These are phyloP conservation scores for Nesogale talazaci DNA, from an alignment of 2,113 vertebrate species.

Conservation along the genomic window DNA sequence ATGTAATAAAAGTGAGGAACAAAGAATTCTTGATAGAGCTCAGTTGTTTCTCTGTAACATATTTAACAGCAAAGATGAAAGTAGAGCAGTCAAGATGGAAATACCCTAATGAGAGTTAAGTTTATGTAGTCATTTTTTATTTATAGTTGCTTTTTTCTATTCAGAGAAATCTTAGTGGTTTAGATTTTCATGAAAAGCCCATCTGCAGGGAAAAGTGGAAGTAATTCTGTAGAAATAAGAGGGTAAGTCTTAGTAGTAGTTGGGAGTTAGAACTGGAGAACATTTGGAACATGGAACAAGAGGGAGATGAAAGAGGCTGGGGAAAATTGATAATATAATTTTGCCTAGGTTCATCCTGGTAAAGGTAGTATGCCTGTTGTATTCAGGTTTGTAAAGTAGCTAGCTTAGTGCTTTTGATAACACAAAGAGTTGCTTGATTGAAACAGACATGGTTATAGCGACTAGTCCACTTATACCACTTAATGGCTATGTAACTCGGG, in stretches of 20 bases:
- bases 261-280: slow-evolving; percentile 30
- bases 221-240: slow-evolving; percentile 4
- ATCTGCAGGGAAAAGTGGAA: neutral
- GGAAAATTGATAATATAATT: slow-evolving; percentile 31
- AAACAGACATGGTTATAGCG: neutral
- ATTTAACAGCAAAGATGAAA: slow-evolving; percentile 31
- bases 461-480: slow-evolving; percentile 8
- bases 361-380: neutral
- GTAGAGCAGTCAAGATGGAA: slow-evolving; percentile 13
- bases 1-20: slow-evolving; percentile 36
- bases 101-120: neutral
- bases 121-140: slow-evolving; percentile 40
- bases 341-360: neutral
- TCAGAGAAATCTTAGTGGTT: slow-evolving; percentile 37
- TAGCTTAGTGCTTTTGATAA: neutral
- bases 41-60: slow-evolving; percentile 40
- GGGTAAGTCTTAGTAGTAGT: neutral
- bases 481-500: neutral
- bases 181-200: slow-evolving; percentile 40
- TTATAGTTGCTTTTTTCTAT: slow-evolving; percentile 2
- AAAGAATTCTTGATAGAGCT: slow-evolving; percentile 29
- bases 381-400: slow-evolving; percentile 2
- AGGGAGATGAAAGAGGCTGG: neutral
- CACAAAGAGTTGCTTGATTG: slow-evolving; percentile 26
- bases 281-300: neutral